Conservation (phyloP, 2,797 vertebrate species). For the Rhincodon typus region DNA sequence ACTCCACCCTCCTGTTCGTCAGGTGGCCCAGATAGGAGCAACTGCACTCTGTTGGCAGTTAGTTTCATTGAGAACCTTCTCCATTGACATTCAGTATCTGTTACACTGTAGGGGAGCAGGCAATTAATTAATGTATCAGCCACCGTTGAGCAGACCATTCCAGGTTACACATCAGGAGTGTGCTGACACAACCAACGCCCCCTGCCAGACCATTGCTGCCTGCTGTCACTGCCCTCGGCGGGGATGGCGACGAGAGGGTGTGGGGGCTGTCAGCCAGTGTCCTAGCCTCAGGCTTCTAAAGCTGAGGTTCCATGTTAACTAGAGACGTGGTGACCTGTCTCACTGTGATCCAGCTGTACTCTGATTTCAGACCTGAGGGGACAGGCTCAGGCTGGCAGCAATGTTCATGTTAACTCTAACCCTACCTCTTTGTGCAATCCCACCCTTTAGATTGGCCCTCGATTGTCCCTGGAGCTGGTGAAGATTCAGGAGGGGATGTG, state of each 20-base stretch:
- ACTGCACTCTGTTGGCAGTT: not conserved
- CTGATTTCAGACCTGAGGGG: too few species aligned
- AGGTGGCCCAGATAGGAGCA: too few species aligned
- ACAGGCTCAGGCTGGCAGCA: too few species aligned
- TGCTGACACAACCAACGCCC: not conserved
- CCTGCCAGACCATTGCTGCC: not conserved
- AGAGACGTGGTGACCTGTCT: not conserved
- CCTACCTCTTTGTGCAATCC: not conserved
- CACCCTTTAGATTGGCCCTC: conserved; percentile 73
- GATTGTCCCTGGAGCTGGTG: conserved; percentile 74
- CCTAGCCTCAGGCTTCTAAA: too few species aligned
- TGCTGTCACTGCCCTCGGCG: too few species aligned
- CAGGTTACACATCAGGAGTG: not conserved
- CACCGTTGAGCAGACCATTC: not conserved
- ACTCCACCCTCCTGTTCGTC: too few species aligned
- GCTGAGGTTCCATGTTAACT: not conserved
- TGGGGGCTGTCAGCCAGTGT: not conserved
- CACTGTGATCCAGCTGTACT: not conserved
- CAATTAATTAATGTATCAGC: too few species aligned
- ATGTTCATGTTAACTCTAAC: not conserved
- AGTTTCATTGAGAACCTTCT: not conserved
- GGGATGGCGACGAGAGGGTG: too few species aligned
- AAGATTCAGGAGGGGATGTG: conserved; percentile 85
- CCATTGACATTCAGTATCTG: not conserved
- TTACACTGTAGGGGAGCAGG: too few species aligned